These are phyloP conservation scores for Diglossa brunneiventris DNA, from an alignment of 2,113 vertebrate genomes.

Conservation along the genomic window DNA sequence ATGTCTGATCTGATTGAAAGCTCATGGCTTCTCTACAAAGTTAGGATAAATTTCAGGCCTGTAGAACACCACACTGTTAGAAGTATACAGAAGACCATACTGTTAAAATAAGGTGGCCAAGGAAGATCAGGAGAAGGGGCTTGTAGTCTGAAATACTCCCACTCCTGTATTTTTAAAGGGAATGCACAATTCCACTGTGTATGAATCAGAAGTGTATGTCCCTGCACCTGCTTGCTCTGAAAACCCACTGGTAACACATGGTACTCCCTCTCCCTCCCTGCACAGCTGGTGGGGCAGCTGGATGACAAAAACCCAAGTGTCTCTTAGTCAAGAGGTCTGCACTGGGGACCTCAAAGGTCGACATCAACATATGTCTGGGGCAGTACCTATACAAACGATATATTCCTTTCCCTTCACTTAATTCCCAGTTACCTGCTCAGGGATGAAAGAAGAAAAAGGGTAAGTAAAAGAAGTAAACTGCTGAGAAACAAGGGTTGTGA, in stretches of 20 bases:
- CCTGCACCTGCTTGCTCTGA: neutral
- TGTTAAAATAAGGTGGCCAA: neutral
- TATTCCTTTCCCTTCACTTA: neutral
- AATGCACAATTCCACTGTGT: rapidly evolving
- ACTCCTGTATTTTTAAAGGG: neutral
- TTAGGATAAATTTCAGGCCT: neutral
- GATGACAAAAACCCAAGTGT: neutral
- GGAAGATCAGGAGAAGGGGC: neutral
- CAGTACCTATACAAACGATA: neutral
- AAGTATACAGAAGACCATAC: neutral
- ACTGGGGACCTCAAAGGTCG: neutral
- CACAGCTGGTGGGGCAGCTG: neutral
- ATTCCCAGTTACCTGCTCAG: neutral
- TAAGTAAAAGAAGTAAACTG: neutral
- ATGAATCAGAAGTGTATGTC: neutral
- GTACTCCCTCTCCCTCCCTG: neutral
- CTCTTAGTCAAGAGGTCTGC: neutral
- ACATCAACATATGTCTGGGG: rapidly evolving
- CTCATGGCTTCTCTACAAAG: neutral
- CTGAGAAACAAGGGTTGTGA: neutral
- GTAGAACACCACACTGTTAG: neutral
- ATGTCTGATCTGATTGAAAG: neutral
- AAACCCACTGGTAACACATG: neutral
- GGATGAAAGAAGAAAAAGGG: neutral
- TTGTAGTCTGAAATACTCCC: neutral